Conservation (phyloP, 1,140 invertebrate species). For the Stenopsyche tienmushanensis region DNA sequence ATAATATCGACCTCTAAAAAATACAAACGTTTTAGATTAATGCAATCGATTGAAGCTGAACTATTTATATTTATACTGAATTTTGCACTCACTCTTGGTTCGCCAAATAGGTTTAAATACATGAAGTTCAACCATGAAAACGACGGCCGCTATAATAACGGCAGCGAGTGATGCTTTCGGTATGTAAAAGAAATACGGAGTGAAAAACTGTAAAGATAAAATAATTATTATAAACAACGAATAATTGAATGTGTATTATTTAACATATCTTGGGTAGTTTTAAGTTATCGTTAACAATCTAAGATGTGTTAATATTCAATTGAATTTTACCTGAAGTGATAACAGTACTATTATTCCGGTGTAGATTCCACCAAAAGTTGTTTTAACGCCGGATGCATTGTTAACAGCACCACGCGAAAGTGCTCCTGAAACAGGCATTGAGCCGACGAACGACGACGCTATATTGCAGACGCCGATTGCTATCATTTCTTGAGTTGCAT, state of each 20-base stretch:
- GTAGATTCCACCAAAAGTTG: conserved; percentile 80
- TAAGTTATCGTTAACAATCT: no score
- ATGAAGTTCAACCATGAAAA: conserved; percentile 82
- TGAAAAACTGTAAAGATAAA: conserved; percentile 63
- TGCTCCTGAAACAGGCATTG: conserved; percentile 85
- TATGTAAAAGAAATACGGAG: conserved; percentile 79
- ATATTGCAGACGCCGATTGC: conserved; percentile 80
- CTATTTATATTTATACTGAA: neutral
- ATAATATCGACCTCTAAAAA: conserved; percentile 76
- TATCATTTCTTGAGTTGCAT: conserved; percentile 79
- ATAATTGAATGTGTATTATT: no score
- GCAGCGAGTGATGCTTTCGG: conserved; percentile 72
- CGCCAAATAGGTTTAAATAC: conserved; percentile 77
- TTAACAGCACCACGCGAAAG: conserved; percentile 84
- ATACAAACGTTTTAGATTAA: neutral
- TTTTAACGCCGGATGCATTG: conserved; percentile 80
- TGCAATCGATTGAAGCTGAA: neutral
- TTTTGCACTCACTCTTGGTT: conserved; percentile 73
- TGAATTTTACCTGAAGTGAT: conserved; percentile 63
- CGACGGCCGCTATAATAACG: conserved; percentile 80
- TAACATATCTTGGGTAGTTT: no score
- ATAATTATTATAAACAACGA: neutral
- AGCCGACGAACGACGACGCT: conserved; percentile 78
- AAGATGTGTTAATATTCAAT: no score
- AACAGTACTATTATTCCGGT: conserved; percentile 76